Evolutionary conservation across 2,113 vertebrate genomes (phyloP).

Genomic region (Pipra filicauda): DNA sequence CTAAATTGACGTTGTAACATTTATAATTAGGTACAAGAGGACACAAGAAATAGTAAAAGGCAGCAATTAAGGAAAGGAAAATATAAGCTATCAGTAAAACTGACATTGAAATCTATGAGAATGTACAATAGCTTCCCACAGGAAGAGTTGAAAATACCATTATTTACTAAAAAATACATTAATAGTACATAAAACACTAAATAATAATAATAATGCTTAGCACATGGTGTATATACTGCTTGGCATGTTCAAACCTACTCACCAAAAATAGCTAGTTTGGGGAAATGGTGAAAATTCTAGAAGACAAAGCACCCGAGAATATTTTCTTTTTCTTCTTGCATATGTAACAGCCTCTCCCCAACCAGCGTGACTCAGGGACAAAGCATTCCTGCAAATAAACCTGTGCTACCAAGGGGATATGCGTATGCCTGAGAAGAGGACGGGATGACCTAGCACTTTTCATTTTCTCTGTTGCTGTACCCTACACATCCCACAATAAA

Average conservation of each 20-base stretch:
- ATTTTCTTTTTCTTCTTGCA: conserved; percentile 29
- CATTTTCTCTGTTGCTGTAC: neutral
- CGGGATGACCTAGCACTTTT: conserved; percentile 57
- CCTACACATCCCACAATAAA: neutral
- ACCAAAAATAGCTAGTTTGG: neutral
- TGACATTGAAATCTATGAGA: conserved; percentile 38
- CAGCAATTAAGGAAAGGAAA: conserved; percentile 56
- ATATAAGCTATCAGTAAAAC: conserved; percentile 53
- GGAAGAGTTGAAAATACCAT: conserved; percentile 4
- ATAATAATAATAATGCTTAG: neutral
- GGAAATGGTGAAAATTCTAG: conserved; percentile 3
- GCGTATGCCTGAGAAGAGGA: conserved; percentile 30
- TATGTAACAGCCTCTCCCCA: conserved; percentile 45
- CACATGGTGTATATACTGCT: neutral
- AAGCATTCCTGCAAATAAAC: conserved; percentile 42
- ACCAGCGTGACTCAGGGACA: conserved; percentile 51
- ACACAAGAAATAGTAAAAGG: conserved; percentile 40
- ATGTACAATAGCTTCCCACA: conserved; percentile 32
- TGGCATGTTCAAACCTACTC: neutral
- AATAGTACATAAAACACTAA: conserved; percentile 32
- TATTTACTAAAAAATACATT: conserved; percentile 29
- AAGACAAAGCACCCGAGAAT: conserved; percentile 8
- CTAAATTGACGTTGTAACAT: conserved; percentile 44
- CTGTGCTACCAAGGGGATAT: conserved; percentile 17
- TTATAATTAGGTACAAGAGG: conserved; percentile 60